Conservation (phyloP, 2,113 vertebrate species). For the Hyla sarda region DNA sequence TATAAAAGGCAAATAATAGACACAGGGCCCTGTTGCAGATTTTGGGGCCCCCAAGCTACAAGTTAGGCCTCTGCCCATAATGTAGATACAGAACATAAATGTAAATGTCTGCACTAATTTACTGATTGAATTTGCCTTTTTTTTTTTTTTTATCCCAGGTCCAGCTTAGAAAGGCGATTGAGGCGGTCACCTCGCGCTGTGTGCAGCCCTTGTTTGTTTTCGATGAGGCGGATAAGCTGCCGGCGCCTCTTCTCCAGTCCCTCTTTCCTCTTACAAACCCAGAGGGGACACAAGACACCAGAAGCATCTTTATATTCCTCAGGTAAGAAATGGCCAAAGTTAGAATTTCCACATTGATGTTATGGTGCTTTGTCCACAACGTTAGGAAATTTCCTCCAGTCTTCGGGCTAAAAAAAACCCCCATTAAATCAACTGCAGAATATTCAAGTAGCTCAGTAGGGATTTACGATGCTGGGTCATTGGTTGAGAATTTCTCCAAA, state of each 20-base stretch:
- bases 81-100: not conserved
- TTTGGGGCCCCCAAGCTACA: too few relatives aligned
- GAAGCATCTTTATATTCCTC: constrained; percentile 88
- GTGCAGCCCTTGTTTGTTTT: constrained; percentile 90
- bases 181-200: constrained; percentile 78
- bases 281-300: not conserved
- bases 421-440: too few relatives aligned
- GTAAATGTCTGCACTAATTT: not conserved
- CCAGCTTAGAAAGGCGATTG: constrained; percentile 80
- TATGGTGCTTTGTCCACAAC: not conserved
- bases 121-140: not conserved
- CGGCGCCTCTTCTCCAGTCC: constrained; percentile 83
- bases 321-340: constrained; percentile 75
- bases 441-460: not conserved
- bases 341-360: not conserved
- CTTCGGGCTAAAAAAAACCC: not conserved
- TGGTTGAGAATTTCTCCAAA: too few relatives aligned
- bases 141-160: too few relatives aligned
- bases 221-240: constrained; percentile 93
- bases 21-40: too few relatives aligned
- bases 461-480: too few relatives aligned
- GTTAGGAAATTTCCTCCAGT: not conserved
- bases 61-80: not conserved
- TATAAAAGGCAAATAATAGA: too few relatives aligned
- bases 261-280: constrained; percentile 63